Evolutionary conservation across 2,888 invertebrate genomes (phyloP), one percentile per base, ranked within the genome.

Genomic region (Crematogaster levior): DNA sequence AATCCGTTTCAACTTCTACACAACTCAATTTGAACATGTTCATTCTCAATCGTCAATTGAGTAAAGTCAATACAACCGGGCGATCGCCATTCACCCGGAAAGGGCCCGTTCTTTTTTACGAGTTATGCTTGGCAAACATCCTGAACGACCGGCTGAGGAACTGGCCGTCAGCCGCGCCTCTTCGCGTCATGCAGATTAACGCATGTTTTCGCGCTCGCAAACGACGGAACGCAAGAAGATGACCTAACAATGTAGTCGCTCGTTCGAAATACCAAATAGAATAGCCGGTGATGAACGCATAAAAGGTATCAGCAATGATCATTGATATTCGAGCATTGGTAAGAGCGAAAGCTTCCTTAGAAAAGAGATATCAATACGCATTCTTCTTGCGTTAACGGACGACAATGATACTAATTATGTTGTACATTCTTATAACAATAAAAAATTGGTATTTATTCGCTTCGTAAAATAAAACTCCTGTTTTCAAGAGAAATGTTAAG

Each of bases 191-290:
- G n/a, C 6, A 40, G n/a, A 75, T 75, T 65, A 66, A 75, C 58
- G 72, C 37, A 18, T 18, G 37, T 18, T 40, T 58, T 56, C 27
- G 56, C 72, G 21, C 30, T 43, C 30, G 72, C 43, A 21, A 73
- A 74, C 37, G 60, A 48, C 58, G 43, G 43, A 40, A 58, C 24
- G 43, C n/a, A 74, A 48, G 34, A 48, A 61, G 60, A 74, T 74
- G 60, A 21, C 34, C 30, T 34, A 61, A 61, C 60, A 60, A 74
- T 48, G 24, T 37, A 12, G 10, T 43, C 43, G 63, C 65, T 81
- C 58, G 58, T 60, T 72, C 40, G 43, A 65, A 84, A 84, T 75
- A 81, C 46, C 66, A 58, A 81, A 81, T 72, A 81, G 75, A 84
- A 84, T 63, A 43, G 68, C 37, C 40, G 46, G 46, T 34, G 37